Conservation (phyloP, 2,888 invertebrate species). For the Sesia bembeciformis region DNA sequence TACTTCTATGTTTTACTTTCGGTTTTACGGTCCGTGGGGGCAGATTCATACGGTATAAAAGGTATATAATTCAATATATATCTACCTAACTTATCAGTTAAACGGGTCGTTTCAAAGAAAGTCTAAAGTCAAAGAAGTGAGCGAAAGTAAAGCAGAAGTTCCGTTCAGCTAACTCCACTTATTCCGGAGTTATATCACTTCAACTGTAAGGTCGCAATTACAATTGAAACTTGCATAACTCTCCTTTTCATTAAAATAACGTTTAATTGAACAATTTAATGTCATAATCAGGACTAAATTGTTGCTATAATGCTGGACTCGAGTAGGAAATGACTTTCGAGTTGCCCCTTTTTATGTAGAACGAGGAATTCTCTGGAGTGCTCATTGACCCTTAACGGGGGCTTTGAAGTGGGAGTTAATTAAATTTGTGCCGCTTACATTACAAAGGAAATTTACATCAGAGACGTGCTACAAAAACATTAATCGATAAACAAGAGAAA, state of each 20-base stretch:
- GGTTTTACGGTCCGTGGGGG: too few relatives aligned
- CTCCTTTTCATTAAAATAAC: conserved; percentile 26
- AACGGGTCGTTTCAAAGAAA: too few relatives aligned
- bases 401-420: conserved; percentile 61
- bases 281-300: conserved; percentile 40
- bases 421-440: conserved; percentile 60
- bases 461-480: conserved; percentile 26
- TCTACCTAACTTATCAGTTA: too few relatives aligned
- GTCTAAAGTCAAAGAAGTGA: too few relatives aligned
- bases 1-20: too few relatives aligned
- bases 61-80: too few relatives aligned
- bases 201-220: background rate
- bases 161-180: background rate
- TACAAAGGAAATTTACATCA: conserved; percentile 53
- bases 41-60: too few relatives aligned
- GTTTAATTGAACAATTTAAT: conserved; percentile 44
- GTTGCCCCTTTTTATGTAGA: conserved; percentile 49
- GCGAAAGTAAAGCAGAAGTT: background rate
- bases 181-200: background rate
- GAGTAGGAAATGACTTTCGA: conserved; percentile 40
- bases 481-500: conserved; percentile 17
- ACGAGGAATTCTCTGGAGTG: conserved; percentile 36
- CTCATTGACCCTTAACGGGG: conserved; percentile 46
- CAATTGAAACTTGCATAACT: background rate
- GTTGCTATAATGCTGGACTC: conserved; percentile 34